These are phyloP conservation scores for Sinocyclocheilus maitianheensis DNA, from an alignment of 2,113 vertebrate genomes.

Conservation along the genomic window DNA sequence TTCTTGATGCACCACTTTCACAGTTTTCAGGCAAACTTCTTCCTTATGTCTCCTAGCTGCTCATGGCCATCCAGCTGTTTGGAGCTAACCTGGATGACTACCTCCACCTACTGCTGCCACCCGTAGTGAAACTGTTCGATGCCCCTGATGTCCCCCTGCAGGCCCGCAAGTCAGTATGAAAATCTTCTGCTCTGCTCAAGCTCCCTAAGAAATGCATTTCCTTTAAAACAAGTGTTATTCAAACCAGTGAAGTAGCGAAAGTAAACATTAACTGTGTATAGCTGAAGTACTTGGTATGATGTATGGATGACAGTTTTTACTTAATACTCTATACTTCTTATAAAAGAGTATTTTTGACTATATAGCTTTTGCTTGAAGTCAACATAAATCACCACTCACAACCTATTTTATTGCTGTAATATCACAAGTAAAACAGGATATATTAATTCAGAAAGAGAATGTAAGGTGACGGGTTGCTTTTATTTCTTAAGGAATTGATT, in stretches of 20 bases:
- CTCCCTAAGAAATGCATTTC: neutral
- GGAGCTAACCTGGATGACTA: slow-evolving; percentile 98
- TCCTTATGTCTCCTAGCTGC: slow-evolving; percentile 74
- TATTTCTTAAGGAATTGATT: too few species aligned
- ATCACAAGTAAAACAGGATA: too few species aligned
- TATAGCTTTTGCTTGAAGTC: too few species aligned
- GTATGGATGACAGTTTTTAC: too few species aligned
- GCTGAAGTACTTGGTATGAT: too few species aligned
- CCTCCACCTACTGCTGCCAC: slow-evolving; percentile 92
- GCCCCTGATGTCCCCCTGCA: slow-evolving; percentile 87
- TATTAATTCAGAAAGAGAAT: too few species aligned
- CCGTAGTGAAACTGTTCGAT: slow-evolving; percentile 96
- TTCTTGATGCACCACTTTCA: neutral
- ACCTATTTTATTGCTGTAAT: too few species aligned
- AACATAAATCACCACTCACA: too few species aligned
- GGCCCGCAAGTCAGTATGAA: slow-evolving; percentile 87
- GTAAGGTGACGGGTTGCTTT: too few species aligned
- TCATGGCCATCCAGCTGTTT: slow-evolving; percentile 96
- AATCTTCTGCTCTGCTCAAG: neutral
- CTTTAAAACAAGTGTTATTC: neutral
- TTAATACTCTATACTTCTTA: too few species aligned
- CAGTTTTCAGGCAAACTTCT: neutral
- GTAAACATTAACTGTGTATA: neutral
- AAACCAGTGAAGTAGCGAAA: neutral
- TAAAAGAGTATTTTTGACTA: too few species aligned